Conservation (phyloP, 2,113 vertebrate species). For the Melierax canorus region DNA sequence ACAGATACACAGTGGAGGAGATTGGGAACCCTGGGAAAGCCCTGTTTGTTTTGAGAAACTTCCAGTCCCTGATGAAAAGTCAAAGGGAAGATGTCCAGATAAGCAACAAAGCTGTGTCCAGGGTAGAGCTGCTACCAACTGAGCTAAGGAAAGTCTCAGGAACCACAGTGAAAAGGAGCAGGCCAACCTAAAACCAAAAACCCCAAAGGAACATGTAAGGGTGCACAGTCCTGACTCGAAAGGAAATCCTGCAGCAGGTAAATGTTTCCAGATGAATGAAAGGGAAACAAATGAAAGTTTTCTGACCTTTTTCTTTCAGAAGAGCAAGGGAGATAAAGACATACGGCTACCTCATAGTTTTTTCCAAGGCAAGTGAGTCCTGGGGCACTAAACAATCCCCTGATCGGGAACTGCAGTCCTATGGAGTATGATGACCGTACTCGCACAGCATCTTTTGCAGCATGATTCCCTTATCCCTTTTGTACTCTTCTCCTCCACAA, state of each 20-base stretch:
- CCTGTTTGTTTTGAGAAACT: not conserved
- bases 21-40: not conserved
- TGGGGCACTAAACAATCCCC: not conserved
- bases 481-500: not conserved
- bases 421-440: accelerated
- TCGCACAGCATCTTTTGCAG: not conserved
- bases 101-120: not conserved
- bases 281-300: not conserved
- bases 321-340: not conserved
- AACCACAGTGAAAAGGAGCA: not conserved
- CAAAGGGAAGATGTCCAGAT: not conserved
- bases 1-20: not conserved
- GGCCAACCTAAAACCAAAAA: not conserved
- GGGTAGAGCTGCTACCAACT: not conserved
- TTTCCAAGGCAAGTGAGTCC: not conserved
- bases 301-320: not conserved
- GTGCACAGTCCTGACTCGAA: accelerated
- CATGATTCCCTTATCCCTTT: not conserved
- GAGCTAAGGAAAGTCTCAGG: not conserved
- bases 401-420: not conserved
- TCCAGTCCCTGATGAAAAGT: not conserved
- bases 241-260: not conserved
- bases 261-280: not conserved
- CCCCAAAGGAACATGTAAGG: not conserved
- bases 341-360: accelerated